Conservation (phyloP, 2,113 vertebrate genomes). For the Protobothrops flavoviridis region DNA sequence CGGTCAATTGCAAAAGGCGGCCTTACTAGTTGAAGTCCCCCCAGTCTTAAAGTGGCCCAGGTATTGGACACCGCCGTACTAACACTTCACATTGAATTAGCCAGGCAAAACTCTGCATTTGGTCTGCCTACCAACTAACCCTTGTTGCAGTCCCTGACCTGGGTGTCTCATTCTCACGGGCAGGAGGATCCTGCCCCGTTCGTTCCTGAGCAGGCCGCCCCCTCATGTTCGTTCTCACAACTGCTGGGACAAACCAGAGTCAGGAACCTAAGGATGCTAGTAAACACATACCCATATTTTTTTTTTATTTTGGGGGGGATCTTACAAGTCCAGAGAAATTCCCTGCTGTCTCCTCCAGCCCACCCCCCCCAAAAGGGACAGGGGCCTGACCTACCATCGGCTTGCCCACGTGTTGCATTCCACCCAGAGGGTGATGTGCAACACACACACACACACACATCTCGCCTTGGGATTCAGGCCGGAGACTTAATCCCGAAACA, state of each 20-base stretch:
- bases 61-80: not conserved
- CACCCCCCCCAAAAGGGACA: not conserved
- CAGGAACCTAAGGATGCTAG: accelerated
- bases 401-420: not conserved
- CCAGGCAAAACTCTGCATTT: not conserved
- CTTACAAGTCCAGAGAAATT: not conserved
- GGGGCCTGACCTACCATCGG: not conserved
- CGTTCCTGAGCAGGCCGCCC: not conserved
- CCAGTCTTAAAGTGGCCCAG: too few relatives aligned
- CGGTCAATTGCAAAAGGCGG: too few relatives aligned
- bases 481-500: not conserved
- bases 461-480: not conserved
- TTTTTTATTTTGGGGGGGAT: not conserved
- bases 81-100: not conserved
- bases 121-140: not conserved
- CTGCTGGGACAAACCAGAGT: not conserved
- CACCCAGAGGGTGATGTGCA: not conserved
- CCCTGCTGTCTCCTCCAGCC: not conserved
- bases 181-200: not conserved
- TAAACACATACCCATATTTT: not conserved
- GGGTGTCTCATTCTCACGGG: not conserved
- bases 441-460: not conserved
- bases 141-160: not conserved
- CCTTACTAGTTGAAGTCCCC: too few relatives aligned
- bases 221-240: not conserved